Evolutionary conservation across 53 echinoderm and acorn worm species (phyloP), one percentile per base, ranked within the genome.

Genomic region (Echinometra lucunter): DNA sequence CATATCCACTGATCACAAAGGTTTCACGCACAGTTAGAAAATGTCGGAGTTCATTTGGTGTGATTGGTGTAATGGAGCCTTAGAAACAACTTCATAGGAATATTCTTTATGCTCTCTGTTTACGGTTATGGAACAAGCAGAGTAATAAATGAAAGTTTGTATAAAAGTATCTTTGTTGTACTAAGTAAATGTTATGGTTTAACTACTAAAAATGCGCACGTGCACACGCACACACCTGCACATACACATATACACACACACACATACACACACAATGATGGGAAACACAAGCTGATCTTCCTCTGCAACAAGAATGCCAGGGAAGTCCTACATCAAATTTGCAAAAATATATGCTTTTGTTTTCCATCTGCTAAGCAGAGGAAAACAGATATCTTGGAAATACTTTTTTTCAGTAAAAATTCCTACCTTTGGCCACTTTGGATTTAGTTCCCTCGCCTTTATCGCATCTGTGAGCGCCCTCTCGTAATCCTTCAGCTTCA

Each of bases 351-450:
- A 34, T 32, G 69, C 69, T 34, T 18, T 8, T 34, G 32, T 69
- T 69, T 69, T 34, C 11, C 12, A 34, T 32, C 34, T 69, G 78
- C 40, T 78, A 4, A 4, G 4, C 38, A 19, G 35, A 9, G 35
- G 23, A 78, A 85, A 85, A n/a, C 42, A 44, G 21, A 7, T 67
- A 18, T 7, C 7, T 74, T 74, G n/a, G 35, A 74, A 12, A 74
- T 30, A 13, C 11, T 37, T 16, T 53, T 53, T 13, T 53, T 53
- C 13, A 53, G 2, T 37, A 74, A 32, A 19, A 81, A 85, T 38
- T 89, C 97, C 82, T 97, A 99, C 99, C 98, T 99, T 99, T 30
- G 98, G 93, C 99, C 99, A 99, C 90, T 99, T 99, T 34, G 98
- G 95, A 91, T 99, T 99, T 40, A 99, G 96, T 69, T 99, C 99